Conservation (phyloP, 2,888 invertebrate species). For the Alviniconcha strummeri region DNA sequence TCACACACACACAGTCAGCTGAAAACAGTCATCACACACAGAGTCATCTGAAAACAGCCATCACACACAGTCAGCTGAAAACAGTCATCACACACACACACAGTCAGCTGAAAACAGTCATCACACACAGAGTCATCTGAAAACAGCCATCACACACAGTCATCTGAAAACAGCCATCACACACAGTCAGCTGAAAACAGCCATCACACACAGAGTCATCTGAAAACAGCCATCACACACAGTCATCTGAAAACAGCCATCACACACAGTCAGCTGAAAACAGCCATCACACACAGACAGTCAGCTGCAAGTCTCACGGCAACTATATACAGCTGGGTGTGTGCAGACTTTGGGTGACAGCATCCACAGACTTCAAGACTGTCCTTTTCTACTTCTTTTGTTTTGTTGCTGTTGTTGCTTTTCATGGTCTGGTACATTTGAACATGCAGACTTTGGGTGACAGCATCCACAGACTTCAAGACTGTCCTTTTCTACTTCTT, state of each 20-base stretch:
- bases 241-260: too few species aligned
- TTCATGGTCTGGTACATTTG: too few species aligned
- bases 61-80: constrained; percentile 50
- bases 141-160: constrained; percentile 54
- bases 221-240: constrained; percentile 53
- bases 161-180: constrained; percentile 75
- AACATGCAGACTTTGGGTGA: background rate
- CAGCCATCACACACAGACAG: constrained; percentile 19
- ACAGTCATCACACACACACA: constrained; percentile 28
- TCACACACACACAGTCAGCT: background rate
- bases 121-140: too few species aligned
- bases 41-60: constrained; percentile 77
- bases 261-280: constrained; percentile 75
- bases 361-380: too few species aligned
- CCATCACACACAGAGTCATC: background rate
- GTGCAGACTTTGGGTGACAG: background rate
- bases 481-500: background rate
- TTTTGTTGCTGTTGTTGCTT: too few species aligned
- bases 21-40: too few species aligned
- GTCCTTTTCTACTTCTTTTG: background rate
- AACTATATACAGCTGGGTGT: too few species aligned
- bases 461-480: too few species aligned
- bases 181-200: constrained; percentile 52
- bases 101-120: too few species aligned
- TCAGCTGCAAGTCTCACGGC: too few species aligned